Conservation (phyloP, 2,888 invertebrate species). For the Heliconius ethilla region DNA sequence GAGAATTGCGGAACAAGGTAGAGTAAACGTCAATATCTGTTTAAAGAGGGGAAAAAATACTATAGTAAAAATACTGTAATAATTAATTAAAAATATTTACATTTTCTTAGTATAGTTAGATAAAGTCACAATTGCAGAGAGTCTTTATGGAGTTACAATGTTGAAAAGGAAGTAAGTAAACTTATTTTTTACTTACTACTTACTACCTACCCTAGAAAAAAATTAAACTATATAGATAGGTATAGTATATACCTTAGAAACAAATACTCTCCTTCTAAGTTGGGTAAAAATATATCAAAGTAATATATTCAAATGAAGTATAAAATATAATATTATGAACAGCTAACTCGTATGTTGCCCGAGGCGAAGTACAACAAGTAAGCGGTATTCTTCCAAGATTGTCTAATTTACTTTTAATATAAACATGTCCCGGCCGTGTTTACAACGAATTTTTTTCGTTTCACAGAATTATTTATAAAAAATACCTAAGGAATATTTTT, state of each 20-base stretch:
- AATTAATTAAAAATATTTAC: neutral
- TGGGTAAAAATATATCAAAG: neutral
- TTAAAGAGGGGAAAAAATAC: neutral
- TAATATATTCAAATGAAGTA: neutral
- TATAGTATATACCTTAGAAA: neutral
- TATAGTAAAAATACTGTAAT: neutral
- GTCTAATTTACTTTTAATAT: constrained; percentile 6
- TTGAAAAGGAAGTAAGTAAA: neutral
- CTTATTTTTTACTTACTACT: neutral
- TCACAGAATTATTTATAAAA: neutral
- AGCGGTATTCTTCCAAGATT: neutral
- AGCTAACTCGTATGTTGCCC: neutral
- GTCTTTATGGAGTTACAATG: neutral
- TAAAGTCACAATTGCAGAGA: neutral
- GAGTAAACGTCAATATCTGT: neutral
- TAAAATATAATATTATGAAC: neutral
- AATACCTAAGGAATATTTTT: neutral
- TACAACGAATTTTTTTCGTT: neutral
- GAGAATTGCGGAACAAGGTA: neutral
- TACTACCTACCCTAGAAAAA: neutral
- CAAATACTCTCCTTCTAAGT: neutral
- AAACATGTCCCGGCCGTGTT: neutral
- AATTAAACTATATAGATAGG: too few species aligned
- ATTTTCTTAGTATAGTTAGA: neutral
- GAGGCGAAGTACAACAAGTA: neutral